Evolutionary conservation across 2,113 vertebrate species (phyloP), one percentile per base, ranked within the genome.

Genomic region (Oreotrochilus melanogaster): DNA sequence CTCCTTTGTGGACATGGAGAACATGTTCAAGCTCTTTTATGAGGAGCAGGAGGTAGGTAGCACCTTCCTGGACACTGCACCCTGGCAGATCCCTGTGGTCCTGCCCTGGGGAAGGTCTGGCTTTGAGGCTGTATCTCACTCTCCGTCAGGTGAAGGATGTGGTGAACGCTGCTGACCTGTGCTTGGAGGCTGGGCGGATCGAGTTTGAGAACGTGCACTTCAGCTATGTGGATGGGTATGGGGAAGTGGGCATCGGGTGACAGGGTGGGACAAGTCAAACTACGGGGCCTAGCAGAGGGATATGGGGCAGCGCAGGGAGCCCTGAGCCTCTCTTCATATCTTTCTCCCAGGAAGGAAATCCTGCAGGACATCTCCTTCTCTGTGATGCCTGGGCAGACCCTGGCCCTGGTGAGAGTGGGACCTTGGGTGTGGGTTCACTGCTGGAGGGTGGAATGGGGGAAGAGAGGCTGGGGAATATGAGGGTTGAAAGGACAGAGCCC

Each of bases 1-100:
- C 24, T 99, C 99, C 18, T 99, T 99, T 43, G 98, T 99, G 6
- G 99, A 99, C 97, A 99, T 99, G 99, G 99, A 99, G 95, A 99
- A 98, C 96, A 99, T 99, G 99, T 99, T 99, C 57, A 97, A 99
- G 16, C 98, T 99, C 64, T 98, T 99, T 22, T 96, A 98, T 0
- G 99, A 99, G 85, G 98, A 99, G 2, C 94, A 98, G 30, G 99
- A 99, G 98, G 99, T 99, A 81, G 79, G 97, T 95, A 51, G 24
- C 47, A 43, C 37, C 24, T 30, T 45, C 22, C 25, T 1, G 1
- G 23, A 51, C 11, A 17, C 58, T 1, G 1, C 12, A 80, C 33
- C 47, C 47, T 35, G 1, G 2, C 31, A 23, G 0, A 0, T 37
- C 23, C 58, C n/a, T 0, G 0, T 31, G n/a, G n/a, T 57, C 35